phyloP scores from a whole-genome alignment of 2,113 vertebrate genomes.

The Odocoileus virginianus region DNA sequence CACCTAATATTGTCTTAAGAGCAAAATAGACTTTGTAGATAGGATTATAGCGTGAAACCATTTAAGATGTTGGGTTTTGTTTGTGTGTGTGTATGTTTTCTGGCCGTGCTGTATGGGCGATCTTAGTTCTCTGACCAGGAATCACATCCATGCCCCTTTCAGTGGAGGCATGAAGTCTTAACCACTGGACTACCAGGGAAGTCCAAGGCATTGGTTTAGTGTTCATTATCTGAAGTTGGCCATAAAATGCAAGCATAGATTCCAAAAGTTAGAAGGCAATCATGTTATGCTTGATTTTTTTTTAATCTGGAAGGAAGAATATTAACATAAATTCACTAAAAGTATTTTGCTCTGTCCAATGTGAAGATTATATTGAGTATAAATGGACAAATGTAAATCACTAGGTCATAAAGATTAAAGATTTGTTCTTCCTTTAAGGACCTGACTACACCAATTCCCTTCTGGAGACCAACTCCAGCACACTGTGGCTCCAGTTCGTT shows the following conservation, averaged over 20 bases:
- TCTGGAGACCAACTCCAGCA: neutral
- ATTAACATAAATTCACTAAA: neutral
- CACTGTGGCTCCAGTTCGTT: neutral
- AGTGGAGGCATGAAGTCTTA: neutral
- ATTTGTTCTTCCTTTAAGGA: neutral
- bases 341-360: neutral
- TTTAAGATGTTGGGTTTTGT: neutral
- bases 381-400: neutral
- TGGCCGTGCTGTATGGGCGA: neutral
- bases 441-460: neutral
- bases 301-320: neutral
- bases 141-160: neutral
- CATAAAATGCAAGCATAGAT: neutral
- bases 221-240: neutral
- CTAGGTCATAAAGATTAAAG: conserved; percentile 3
- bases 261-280: neutral
- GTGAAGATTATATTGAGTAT: neutral
- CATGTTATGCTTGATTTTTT: neutral
- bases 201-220: neutral
- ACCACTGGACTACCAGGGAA: neutral
- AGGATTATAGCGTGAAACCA: neutral
- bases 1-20: conserved; percentile 43
- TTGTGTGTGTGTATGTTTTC: neutral
- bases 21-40: neutral
- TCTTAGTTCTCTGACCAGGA: neutral